A percentile compares a stretch with the other conserved stretches of the same genome.
phyloP scores from a whole-genome alignment of 92 coral and sea anemone species.

The Epizoanthus stellaris region DNA sequence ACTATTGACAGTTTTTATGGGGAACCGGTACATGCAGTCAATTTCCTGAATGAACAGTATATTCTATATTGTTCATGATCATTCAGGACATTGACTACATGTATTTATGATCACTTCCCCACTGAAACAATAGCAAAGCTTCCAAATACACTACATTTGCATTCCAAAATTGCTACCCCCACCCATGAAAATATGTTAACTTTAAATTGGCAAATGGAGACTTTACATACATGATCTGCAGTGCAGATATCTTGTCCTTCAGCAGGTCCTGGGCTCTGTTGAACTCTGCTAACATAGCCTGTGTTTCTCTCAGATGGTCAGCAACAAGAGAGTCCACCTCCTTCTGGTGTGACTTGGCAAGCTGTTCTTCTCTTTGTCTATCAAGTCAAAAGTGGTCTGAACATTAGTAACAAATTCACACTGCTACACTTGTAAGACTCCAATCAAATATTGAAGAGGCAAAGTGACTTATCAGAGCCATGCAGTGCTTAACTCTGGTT shows the following conservation, averaged over 20 bases:
- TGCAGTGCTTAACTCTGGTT: too few species aligned
- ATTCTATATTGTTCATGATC: too few species aligned
- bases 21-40: too few species aligned
- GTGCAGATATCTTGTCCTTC: constrained; percentile 93
- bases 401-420: background rate
- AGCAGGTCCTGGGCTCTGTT: constrained; percentile 94
- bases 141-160: too few species aligned
- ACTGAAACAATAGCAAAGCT: too few species aligned
- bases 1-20: too few species aligned
- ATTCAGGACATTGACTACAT: too few species aligned
- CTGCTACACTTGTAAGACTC: background rate
- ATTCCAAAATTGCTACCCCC: too few species aligned
- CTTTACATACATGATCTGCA: constrained; percentile 87
- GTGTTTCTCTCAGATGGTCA: constrained; percentile 89
- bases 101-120: too few species aligned
- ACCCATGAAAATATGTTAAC: background rate
- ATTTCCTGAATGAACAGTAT: too few species aligned
- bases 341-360: constrained; percentile 85
- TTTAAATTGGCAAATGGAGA: background rate
- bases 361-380: constrained; percentile 90
- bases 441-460: too few species aligned
- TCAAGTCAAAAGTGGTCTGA: background rate
- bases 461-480: background rate
- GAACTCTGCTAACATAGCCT: constrained; percentile 83
- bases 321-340: constrained; percentile 84